Evolutionary conservation across 2,797 vertebrate species (phyloP).

Genomic region (Petrocephalus schoutedeni): DNA sequence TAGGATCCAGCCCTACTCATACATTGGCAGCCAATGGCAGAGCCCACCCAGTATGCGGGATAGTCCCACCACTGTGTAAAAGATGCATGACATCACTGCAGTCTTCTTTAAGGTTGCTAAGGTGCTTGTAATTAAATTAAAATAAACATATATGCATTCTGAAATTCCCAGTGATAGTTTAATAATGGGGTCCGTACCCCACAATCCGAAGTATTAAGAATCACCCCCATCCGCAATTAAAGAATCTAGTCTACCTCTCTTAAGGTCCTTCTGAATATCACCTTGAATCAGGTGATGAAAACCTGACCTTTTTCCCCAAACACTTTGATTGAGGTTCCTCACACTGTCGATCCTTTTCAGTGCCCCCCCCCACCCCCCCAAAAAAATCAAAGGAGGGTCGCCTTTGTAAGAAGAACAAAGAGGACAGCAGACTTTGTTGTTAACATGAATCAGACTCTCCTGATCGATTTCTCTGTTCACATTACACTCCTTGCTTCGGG

Average conservation of each 20-base stretch:
- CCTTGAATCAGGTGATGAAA: neutral
- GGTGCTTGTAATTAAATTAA: neutral
- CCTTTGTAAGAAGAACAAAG: constrained; percentile 26
- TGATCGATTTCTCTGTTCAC: constrained; percentile 15
- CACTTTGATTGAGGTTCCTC: constrained; percentile 8
- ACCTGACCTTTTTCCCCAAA: neutral
- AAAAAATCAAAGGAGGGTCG: neutral
- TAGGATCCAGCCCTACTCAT: neutral
- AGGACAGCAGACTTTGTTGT: neutral
- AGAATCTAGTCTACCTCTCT: neutral
- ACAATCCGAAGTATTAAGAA: neutral
- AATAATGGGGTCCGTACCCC: neutral
- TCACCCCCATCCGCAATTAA: neutral
- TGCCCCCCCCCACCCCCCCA: neutral
- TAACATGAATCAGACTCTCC: neutral
- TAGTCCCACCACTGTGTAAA: neutral
- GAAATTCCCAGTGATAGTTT: neutral
- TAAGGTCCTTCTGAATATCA: neutral
- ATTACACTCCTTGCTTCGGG: neutral
- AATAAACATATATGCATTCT: neutral
- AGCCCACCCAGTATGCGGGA: neutral
- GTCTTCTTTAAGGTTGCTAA: neutral
- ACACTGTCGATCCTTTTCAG: neutral
- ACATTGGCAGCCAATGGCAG: neutral
- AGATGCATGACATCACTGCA: neutral